Evolutionary conservation across 2,888 invertebrate species (phyloP), one percentile per base, ranked within the genome.

Genomic region (Icerya purchasi): DNA sequence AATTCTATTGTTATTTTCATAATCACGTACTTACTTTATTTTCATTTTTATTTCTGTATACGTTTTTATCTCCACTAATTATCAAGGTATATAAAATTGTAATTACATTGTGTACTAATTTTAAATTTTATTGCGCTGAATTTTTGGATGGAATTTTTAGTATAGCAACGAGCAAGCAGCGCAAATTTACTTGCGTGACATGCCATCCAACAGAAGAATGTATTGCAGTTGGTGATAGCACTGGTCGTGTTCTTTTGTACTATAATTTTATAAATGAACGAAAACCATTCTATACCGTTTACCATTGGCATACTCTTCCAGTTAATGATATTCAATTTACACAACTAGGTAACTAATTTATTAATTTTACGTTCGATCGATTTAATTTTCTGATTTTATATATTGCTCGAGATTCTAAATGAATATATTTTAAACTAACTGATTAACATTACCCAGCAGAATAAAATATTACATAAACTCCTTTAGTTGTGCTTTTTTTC

Each of bases 301-400:
- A 77, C 66, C 86, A 87, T 69, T 88, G 88, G 88, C 88, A 88
- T 71, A 78, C 81, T 2, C 73, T 84, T 55, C 77, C 81, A 36
- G 80, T 86, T 0, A 74, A 75, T 53, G 78, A 81, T 67, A 68
- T 88, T 19, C 72, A 74, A 1, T 87, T 86, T 68, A 80, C 85
- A 14, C 63, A 69, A 19, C 72, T 72, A 67, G 77, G 76, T 74
- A 65, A 62, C 50, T n/a, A 23, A 57, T 23, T 50, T 22, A 51
- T 18, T 8, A 1, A 52, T 22, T 8, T 2, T 54, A 22, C 2
- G 8, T 54, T 23, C 23, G 2, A n/a, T 54, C 22, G 8, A 3
- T 54, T 8, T n/a, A 22, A 23, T 22, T 3, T 54, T n/a, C 14
- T n/a, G 14, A n/a, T 22, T 8, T 1, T 54, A n/a, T 14, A 8